Base-by-base conservation (phyloP, 2,888 invertebrate species). In the Callosobruchus maculatus region DNA sequence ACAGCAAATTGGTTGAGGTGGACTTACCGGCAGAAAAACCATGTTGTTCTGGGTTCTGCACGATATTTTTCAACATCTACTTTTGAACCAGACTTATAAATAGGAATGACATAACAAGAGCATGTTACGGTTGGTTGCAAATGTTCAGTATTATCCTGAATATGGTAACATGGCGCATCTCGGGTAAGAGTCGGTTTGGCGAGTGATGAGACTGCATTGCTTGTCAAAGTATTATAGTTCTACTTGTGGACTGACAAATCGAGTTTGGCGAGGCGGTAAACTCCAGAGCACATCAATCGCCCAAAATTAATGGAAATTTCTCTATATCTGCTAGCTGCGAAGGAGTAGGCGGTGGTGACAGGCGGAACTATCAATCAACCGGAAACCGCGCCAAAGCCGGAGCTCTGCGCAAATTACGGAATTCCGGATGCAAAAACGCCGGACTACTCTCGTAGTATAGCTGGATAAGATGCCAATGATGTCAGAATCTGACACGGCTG, bases 271-370 rank as follows among this genome's bases (percentile, higher is more conserved):
- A 70, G 73, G 72, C 74, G 74, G 72, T 74, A 71, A 77, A 75
- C 72, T 78, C 79, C 78, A 81, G 7, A 7, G 7, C 13, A 7
- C 49, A 49, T 49, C 49, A 49, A 49, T 49, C 49, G 49, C 49
- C 79, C 79, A 80, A 85, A 86, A 87, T 87, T 86, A 87, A 86
- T 87, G 87, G 86, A 85, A 85, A 86, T 86, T 86, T 86, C 86
- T 85, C 85, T 86, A 86, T 87, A 86, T 86, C 86, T 85, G 82
- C 84, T 80, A 13, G 13, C 49, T 13, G 49, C 49, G 49, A 13
- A 49, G 13, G 7, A 49, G 18, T 49, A 1, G 3, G 5, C 81
- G 81, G 81, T 82, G 83, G 85, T 85, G 86, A 86, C 86, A 86
- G 86, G 86, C 85, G 81, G 81, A 85, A 87, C 87, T 84, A 87